Base-by-base conservation (phyloP, 2,888 invertebrate species). In the Caradrina kadenii region DNA sequence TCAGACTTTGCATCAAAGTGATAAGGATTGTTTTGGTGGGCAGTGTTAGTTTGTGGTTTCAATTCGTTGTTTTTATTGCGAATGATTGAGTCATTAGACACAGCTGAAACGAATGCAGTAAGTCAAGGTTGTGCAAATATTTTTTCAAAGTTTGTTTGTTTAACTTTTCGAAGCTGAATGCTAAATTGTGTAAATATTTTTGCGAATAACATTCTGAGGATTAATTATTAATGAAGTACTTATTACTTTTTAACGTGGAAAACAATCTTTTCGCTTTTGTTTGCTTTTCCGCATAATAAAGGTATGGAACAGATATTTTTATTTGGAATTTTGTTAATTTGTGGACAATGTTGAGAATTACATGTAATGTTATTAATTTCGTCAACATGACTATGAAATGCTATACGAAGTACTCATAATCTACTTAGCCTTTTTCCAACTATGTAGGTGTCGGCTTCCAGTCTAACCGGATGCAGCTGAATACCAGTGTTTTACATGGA, bases 21-120 rank as follows among this genome's bases (percentile, higher is more conserved):
- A 61, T 71, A 80, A 59, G 55, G 26, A 68, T 79, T 85, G 69
- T 85, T 85, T 83, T 81, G 76, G 54, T 56, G 0, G 81, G 13
- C 68, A 53, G 49, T 26, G 11, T 61, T 52, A 67, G 15, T 49
- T 60, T 63, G 82, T 73, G 42, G 67, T 64, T 67, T 55, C 61
- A 70, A 74, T 76, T 74, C 19, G 22, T 59, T 71, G 64, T 73
- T 77, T 79, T 76, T 76, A 83, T 74, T 85, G 74, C 81, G 53
- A 69, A 67, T 69, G 85, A 80, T 85, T 76, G 68, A 77, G 45
- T 64, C 62, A 63, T 55, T 58, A 62, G 72, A 11, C 85, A 80
- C 55, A 74, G 81, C 45, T 8, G 17, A 50, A 56, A 11, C 19
- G 17, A 60, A 70, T 69, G 56, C 81, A 81, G 81, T 79, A 63